Base-by-base conservation (phyloP, 2,888 invertebrate genomes). In the Cylloceria caligata region DNA sequence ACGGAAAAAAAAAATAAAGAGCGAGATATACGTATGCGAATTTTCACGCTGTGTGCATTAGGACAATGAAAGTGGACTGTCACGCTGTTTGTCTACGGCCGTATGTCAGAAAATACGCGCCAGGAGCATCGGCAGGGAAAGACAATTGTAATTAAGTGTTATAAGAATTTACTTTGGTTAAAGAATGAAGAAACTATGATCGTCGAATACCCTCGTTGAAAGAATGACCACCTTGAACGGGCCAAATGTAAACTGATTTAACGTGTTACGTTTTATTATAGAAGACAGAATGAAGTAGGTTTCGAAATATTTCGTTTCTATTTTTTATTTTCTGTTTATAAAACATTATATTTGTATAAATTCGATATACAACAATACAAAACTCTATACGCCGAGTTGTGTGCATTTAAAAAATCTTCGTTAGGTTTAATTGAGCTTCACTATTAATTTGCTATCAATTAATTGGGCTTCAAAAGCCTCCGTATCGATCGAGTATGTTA, bases 401-500 rank as follows among this genome's bases (percentile, higher is more conserved):
- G n/a, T n/a, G n/a, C n/a, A n/a, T n/a, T n/a, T n/a, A 1, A 19
- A 16, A 13, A 24, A n/a, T 24, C 24, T 24, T 13, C 24, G 52
- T 3, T 16, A 1, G n/a, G 16, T 6, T 49, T 24, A 55, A 55
- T 34, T 45, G 16, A 45, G 45, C 45, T 45, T 57, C 6, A 57
- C 16, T 11, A n/a, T n/a, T 2, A 6, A 27, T 62, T n/a, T n/a
- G n/a, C n/a, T n/a, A n/a, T n/a, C n/a, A n/a, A n/a, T n/a, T n/a
- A n/a, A n/a, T n/a, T n/a, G n/a, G n/a, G n/a, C n/a, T n/a, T 82
- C 55, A 82, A 65, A 78, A 65, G 55, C 83, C 68, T 42, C 83
- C 86, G 3, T 90, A 71, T 30, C 89, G 86, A 42, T 80, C 80
- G 76, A 91, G 84, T 19, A 90, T 42, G 11, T 82, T 89, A 9